Evolutionary conservation across 92 coral and sea anemone species (phyloP), one percentile per base, ranked within the genome.

Genomic region (Palythoa grandis): DNA sequence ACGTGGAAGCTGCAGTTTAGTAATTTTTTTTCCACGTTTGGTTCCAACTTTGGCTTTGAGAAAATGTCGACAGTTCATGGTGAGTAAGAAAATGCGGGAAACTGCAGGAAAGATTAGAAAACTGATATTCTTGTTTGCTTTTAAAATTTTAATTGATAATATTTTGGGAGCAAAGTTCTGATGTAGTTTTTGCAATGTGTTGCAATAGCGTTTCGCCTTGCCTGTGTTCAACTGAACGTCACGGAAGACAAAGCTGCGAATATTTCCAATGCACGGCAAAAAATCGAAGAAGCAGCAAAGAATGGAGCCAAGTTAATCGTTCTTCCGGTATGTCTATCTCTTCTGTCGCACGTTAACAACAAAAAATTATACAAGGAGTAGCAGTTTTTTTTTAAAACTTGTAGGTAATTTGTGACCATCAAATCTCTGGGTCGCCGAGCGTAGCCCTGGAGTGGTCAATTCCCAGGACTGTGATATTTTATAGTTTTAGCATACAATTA

Each of bases 191-290:
- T 69, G 16, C 2, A 12, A 69, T 69, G 17, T 69, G 74, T 69
- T 69, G 74, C 85, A 74, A 3, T 87, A 96, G 98, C 78, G 9
- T 92, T 94, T 79, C 95, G 98, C 50, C 84, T 96, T 25, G 98
- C 93, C n/a, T 88, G 95, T 22, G 83, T 96, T 37, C 98, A 96
- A 88, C 89, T 96, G 29, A 95, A 95, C n/a, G 98, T 96, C 9
- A 89, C 96, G 74, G 89, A 95, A 76, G 95, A 94, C 88, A 96
- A 96, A 76, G 90, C 95, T 10, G 94, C 93, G 83, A 96, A 96
- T 70, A 76, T 92, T 60, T 79, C 79, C 20, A 84, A 89, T 14
- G 98, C 98, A 1, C 88, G 86, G 72, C 87, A 94, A 35, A 95
- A 94, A 79, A 89, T 94, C 78, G 93, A 89, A 76, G 98, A 95